These are phyloP conservation scores for Vespertilio murinus DNA, from an alignment of 2,797 vertebrate species.

Conservation along the genomic window DNA sequence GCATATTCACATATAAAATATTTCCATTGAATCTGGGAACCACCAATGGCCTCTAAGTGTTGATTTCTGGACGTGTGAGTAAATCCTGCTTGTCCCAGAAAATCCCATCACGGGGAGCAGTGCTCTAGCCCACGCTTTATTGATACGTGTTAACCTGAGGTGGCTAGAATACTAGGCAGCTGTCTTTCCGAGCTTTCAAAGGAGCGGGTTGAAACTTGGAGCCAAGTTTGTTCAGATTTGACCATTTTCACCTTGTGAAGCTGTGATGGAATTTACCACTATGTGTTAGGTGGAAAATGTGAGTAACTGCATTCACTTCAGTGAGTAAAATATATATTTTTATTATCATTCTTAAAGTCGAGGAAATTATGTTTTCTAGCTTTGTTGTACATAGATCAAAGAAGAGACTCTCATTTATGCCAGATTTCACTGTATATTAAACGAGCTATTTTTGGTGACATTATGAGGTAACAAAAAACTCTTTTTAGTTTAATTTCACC, in stretches of 20 bases:
- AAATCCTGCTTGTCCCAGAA: background rate
- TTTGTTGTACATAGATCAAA: conserved; percentile 78
- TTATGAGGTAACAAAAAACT: conserved; percentile 78
- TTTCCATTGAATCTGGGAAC: background rate
- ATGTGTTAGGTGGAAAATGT: conserved; percentile 71
- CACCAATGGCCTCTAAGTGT: background rate
- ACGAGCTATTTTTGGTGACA: conserved; percentile 71
- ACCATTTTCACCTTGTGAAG: conserved; percentile 78
- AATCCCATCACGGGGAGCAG: background rate
- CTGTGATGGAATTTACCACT: conserved; percentile 73
- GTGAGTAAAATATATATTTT: conserved; percentile 74
- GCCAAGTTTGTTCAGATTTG: conserved; percentile 68
- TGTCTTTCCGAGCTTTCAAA: conserved; percentile 66
- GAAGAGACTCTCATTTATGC: conserved; percentile 68
- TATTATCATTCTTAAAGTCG: conserved; percentile 73
- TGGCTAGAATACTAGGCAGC: conserved; percentile 51
- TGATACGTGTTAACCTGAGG: conserved; percentile 53
- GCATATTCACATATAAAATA: background rate
- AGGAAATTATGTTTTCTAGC: conserved; percentile 77
- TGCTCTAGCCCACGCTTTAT: background rate
- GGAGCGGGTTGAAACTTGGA: conserved; percentile 54
- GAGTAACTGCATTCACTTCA: conserved; percentile 73
- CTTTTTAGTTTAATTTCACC: conserved; percentile 78
- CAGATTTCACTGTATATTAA: conserved; percentile 76
- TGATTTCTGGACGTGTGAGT: conserved; percentile 38